These are phyloP conservation scores for Akabosia matsudoensis DNA, from an alignment of 1,140 invertebrate genomes.

Conservation along the genomic window DNA sequence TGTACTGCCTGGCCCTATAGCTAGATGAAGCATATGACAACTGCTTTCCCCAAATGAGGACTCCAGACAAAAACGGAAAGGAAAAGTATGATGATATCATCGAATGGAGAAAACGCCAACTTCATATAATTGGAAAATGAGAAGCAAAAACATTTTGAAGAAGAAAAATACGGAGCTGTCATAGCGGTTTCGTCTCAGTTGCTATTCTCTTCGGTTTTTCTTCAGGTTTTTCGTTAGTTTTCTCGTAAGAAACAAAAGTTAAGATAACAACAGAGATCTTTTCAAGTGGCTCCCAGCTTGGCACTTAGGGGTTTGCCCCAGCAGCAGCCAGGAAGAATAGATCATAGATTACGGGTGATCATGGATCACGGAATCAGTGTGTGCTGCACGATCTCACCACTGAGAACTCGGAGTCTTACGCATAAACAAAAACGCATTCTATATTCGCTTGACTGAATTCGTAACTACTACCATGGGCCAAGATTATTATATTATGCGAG, in stretches of 20 bases:
- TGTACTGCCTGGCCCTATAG: too few species aligned
- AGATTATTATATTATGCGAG: not conserved
- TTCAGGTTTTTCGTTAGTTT: not conserved
- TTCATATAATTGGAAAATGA: not conserved
- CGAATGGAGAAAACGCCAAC: too few species aligned
- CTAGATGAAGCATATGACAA: too few species aligned
- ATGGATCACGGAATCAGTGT: constrained; percentile 2
- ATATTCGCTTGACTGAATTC: not conserved
- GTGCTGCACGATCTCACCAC: not conserved
- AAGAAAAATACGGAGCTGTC: not conserved
- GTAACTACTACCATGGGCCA: not conserved
- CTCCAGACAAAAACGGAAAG: too few species aligned
- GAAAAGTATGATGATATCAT: too few species aligned
- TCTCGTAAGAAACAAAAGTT: not conserved
- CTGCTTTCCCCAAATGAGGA: too few species aligned
- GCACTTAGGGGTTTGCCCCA: not conserved
- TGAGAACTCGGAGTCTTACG: not conserved
- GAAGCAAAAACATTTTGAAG: not conserved
- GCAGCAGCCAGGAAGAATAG: not conserved
- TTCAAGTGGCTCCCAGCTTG: not conserved
- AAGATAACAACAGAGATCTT: constrained; percentile 1
- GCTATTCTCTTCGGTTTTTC: not conserved
- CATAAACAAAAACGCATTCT: constrained; percentile 16
- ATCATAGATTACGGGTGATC: constrained; percentile 2
- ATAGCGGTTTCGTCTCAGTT: not conserved